These are phyloP conservation scores for Crotalus tigris DNA, from an alignment of 2,113 vertebrate genomes.

Conservation along the genomic window DNA sequence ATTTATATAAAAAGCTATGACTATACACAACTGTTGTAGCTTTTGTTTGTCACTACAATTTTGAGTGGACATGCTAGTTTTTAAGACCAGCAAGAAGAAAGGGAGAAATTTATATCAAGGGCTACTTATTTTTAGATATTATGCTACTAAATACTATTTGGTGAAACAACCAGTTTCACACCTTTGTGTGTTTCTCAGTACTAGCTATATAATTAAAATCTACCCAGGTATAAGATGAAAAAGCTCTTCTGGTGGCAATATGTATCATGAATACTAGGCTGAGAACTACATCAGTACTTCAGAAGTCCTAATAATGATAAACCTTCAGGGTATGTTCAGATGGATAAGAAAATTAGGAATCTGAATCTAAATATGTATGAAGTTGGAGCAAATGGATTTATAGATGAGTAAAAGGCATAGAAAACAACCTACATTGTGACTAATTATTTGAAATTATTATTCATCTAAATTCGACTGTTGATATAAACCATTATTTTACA, in stretches of 20 bases:
- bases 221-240: background rate
- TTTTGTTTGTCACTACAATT: background rate
- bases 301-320: background rate
- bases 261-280: background rate
- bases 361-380: background rate
- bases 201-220: background rate
- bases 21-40: background rate
- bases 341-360: background rate
- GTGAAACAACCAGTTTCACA: background rate
- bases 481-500: background rate
- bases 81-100: background rate
- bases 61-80: background rate
- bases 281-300: background rate
- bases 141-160: background rate
- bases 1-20: background rate
- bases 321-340: background rate
- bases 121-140: background rate
- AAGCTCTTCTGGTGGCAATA: background rate
- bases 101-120: background rate
- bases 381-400: background rate
- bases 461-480: background rate
- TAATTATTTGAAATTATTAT: background rate
- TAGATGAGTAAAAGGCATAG: no score
- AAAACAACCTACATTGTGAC: background rate
- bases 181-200: background rate